Conservation (phyloP, 1,140 invertebrate species). For the Gyrodactylus salaris region DNA sequence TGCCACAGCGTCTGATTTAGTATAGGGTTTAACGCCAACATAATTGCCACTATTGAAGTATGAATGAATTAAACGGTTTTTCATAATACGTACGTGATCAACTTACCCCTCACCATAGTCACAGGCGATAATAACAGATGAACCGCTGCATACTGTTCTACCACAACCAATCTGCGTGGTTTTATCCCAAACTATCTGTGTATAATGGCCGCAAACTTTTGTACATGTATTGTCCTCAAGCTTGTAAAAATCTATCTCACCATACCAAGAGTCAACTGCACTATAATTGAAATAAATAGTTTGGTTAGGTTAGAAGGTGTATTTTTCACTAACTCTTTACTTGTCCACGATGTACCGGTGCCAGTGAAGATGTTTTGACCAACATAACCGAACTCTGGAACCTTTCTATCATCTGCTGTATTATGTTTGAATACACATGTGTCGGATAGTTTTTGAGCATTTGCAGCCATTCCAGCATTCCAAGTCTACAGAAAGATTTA, state of each 20-base stretch:
- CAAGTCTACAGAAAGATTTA: no score
- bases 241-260: not conserved
- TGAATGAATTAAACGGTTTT: not conserved
- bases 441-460: not conserved
- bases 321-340: not conserved
- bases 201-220: slow-evolving; percentile 9
- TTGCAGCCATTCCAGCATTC: not conserved
- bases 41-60: not conserved
- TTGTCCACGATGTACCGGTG: not conserved
- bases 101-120: slow-evolving; percentile 9
- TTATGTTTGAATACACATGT: not conserved
- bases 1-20: no score
- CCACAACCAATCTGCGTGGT: slow-evolving; percentile 10
- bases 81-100: not conserved
- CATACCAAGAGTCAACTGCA: not conserved
- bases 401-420: not conserved
- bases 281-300: not conserved
- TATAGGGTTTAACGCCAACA: not conserved
- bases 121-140: slow-evolving; percentile 9
- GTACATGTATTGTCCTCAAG: not conserved
- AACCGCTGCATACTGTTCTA: not conserved
- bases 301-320: not conserved
- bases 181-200: slow-evolving; percentile 10
- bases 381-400: not conserved
- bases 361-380: not conserved